A percentile compares a stretch with the other conserved stretches of the same genome.
Evolutionary conservation across 1,140 invertebrate genomes (phyloP).

Genomic region (Camponotus floridanus): DNA sequence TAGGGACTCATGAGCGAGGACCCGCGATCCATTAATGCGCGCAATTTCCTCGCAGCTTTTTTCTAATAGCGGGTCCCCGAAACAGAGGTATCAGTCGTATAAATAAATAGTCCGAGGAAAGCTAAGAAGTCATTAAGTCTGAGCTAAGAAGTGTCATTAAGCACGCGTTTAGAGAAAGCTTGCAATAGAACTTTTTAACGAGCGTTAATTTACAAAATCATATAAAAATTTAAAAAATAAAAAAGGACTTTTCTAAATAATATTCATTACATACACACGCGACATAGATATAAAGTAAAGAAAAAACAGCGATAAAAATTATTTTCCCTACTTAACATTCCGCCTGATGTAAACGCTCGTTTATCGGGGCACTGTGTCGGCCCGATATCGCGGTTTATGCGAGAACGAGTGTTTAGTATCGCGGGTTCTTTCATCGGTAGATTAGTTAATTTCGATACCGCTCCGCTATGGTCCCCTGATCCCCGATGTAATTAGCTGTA

Average conservation of each 20-base stretch:
- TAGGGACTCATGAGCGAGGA: slow-evolving; percentile 66
- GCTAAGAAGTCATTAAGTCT: not conserved
- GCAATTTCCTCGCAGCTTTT: slow-evolving; percentile 66
- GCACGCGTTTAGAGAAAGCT: not conserved
- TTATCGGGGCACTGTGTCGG: not conserved
- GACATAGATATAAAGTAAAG: no score
- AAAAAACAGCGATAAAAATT: not conserved
- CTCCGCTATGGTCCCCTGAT: slow-evolving; percentile 73
- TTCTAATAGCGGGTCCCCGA: not conserved
- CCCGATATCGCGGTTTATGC: slow-evolving; percentile 56
- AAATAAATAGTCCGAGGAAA: not conserved
- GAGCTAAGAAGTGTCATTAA: not conserved
- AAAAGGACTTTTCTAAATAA: no score
- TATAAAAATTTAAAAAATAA: no score
- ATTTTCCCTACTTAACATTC: not conserved
- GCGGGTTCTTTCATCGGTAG: slow-evolving; percentile 78
- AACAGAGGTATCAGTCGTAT: not conserved
- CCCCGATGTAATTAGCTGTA: slow-evolving; percentile 81
- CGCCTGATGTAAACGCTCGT: not conserved
- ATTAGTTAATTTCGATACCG: slow-evolving; percentile 80
- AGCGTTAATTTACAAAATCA: no score
- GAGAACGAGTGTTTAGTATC: slow-evolving; percentile 64
- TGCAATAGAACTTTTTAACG: no score
- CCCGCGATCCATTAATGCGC: slow-evolving; percentile 69
- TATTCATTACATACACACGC: no score